These are phyloP conservation scores for Tetragonula carbonaria DNA, from an alignment of 2,888 invertebrate genomes.

Conservation along the genomic window DNA sequence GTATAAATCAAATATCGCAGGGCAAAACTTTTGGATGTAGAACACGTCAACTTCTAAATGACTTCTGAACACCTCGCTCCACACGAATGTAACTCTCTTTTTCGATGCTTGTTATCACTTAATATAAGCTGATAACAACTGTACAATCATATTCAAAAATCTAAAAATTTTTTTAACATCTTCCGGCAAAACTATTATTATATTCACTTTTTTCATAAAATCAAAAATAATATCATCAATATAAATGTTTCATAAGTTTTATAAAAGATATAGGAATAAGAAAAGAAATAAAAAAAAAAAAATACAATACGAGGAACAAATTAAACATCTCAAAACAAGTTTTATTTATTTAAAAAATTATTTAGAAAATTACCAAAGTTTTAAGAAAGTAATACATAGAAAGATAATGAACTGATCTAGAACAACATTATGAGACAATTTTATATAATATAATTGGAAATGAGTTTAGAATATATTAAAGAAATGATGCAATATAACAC, in stretches of 20 bases:
- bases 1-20: not conserved
- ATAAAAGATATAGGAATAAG: not conserved
- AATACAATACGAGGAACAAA: no score
- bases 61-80: conserved; percentile 35
- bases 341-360: not conserved
- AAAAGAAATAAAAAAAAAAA: no score
- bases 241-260: not conserved
- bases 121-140: conserved; percentile 58
- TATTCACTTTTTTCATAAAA: not conserved
- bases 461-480: not conserved
- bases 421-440: not conserved
- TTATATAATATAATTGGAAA: not conserved
- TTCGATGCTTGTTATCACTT: conserved; percentile 55
- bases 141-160: conserved; percentile 59
- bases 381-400: not conserved
- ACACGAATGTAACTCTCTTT: conserved; percentile 38
- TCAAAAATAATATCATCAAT: not conserved
- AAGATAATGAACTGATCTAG: not conserved
- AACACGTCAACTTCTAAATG: conserved; percentile 48
- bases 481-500: not conserved
- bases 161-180: not conserved
- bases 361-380: not conserved
- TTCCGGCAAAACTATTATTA: conserved; percentile 15
- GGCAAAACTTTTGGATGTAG: conserved; percentile 28
- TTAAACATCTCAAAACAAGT: not conserved